A percentile compares a stretch with the other conserved stretches of the same genome.
These are phyloP conservation scores for Pardalotus punctatus DNA, from an alignment of 2,113 vertebrate species.

Conservation along the genomic window DNA sequence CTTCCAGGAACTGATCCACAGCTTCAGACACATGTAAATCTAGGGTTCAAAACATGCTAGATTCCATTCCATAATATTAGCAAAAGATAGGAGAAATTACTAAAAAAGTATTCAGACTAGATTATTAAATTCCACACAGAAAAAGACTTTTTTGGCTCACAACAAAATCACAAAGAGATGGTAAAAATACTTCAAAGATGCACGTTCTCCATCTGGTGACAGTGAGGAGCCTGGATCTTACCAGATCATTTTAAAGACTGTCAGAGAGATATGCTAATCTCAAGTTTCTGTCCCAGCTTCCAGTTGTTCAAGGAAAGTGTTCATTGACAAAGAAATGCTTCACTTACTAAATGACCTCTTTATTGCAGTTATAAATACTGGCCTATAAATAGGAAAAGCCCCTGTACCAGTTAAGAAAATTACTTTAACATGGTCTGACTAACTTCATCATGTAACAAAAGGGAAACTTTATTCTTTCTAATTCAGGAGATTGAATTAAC, in stretches of 20 bases:
- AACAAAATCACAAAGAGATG: neutral
- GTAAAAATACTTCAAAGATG: constrained; percentile 46
- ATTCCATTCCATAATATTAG: neutral
- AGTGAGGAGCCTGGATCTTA: neutral
- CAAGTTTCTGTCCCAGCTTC: neutral
- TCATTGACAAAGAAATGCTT: neutral
- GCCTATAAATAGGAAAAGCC: constrained; percentile 21
- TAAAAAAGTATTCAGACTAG: neutral
- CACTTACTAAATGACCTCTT: constrained; percentile 6
- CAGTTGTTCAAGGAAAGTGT: neutral
- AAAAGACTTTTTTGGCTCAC: neutral
- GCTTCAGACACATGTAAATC: neutral
- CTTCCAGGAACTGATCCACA: neutral
- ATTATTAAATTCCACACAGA: neutral
- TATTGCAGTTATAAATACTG: constrained; percentile 33
- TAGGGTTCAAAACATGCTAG: neutral
- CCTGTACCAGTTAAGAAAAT: constrained; percentile 2
- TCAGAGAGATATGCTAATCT: constrained; percentile 3
- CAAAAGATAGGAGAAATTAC: neutral
- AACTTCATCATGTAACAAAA: neutral
- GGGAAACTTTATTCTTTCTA: constrained; percentile 4
- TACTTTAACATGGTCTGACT: neutral
- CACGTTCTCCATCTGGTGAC: neutral
- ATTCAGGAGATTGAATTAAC: neutral
- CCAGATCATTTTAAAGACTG: neutral